Percentiles rank a stretch among this genome's conserved stretches.
phyloP scores from a whole-genome alignment of 2,888 invertebrate genomes.

The Agrochola circellaris region DNA sequence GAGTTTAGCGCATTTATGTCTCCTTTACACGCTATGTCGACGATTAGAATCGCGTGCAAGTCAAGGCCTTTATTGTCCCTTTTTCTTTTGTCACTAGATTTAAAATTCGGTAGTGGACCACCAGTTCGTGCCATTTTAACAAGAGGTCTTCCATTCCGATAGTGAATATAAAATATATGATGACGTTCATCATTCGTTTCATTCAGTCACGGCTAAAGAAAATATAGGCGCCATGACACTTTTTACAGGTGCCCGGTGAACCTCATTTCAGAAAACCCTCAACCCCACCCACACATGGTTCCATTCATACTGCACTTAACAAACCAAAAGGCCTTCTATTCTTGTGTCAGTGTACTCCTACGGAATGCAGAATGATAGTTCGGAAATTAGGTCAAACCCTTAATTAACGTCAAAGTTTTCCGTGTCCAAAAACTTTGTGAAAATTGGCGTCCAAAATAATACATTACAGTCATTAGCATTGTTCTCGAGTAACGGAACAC shows the following conservation, averaged over 20 bases:
- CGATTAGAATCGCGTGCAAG: background rate
- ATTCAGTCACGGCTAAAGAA: too few species aligned
- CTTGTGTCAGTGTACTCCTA: background rate
- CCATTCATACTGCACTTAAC: background rate
- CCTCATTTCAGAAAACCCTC: too few species aligned
- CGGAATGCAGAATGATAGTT: background rate
- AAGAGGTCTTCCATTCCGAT: too few species aligned
- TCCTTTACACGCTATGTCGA: background rate
- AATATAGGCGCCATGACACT: too few species aligned
- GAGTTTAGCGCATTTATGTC: too few species aligned
- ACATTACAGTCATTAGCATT: constrained; percentile 36
- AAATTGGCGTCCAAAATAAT: constrained; percentile 21
- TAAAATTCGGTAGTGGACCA: background rate
- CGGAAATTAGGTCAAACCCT: constrained; percentile 26
- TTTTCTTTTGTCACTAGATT: background rate
- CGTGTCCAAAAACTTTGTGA: constrained; percentile 14
- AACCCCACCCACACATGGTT: background rate
- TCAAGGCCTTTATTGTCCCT: background rate
- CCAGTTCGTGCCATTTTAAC: too few species aligned
- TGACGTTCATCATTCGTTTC: too few species aligned
- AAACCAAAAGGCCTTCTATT: background rate
- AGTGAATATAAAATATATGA: too few species aligned
- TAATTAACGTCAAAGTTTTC: constrained; percentile 28
- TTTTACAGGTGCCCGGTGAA: too few species aligned
- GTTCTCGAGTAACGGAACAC: constrained; percentile 13